phyloP scores from a whole-genome alignment of 2,888 invertebrate genomes.

The Magallana nippona region DNA sequence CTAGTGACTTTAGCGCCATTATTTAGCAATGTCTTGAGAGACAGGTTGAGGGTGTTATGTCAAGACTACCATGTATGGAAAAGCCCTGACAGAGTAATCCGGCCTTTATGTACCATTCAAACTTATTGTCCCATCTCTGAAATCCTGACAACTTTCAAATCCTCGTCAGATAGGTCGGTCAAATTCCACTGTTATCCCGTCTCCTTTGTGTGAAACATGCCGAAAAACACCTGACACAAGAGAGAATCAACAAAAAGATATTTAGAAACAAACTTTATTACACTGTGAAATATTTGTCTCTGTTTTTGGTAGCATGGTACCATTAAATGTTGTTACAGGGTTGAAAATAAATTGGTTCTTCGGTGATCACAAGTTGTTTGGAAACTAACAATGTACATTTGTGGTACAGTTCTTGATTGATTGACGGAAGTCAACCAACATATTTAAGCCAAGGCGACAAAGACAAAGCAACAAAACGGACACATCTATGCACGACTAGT shows the following conservation, averaged over 20 bases:
- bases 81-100: conserved; percentile 18
- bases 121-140: conserved; percentile 24
- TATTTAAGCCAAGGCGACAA: too few species aligned
- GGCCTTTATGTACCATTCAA: conserved; percentile 18
- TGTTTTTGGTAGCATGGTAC: too few species aligned
- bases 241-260: neutral
- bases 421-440: too few species aligned
- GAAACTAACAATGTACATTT: too few species aligned
- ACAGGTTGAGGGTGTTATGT: conserved; percentile 21
- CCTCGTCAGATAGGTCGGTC: neutral
- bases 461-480: too few species aligned
- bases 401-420: too few species aligned
- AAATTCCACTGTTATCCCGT: conserved; percentile 4
- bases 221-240: neutral
- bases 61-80: conserved; percentile 1
- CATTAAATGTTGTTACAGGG: too few species aligned
- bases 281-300: too few species aligned
- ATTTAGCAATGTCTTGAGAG: conserved; percentile 27
- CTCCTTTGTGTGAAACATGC: neutral
- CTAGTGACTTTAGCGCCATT: conserved; percentile 25
- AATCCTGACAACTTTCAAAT: conserved; percentile 33
- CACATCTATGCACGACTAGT: too few species aligned
- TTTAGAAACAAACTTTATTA: neutral
- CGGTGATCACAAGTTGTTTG: too few species aligned
- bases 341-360: too few species aligned